Base-by-base conservation (phyloP, 2,888 invertebrate species). In the Euzophera pinguis region DNA sequence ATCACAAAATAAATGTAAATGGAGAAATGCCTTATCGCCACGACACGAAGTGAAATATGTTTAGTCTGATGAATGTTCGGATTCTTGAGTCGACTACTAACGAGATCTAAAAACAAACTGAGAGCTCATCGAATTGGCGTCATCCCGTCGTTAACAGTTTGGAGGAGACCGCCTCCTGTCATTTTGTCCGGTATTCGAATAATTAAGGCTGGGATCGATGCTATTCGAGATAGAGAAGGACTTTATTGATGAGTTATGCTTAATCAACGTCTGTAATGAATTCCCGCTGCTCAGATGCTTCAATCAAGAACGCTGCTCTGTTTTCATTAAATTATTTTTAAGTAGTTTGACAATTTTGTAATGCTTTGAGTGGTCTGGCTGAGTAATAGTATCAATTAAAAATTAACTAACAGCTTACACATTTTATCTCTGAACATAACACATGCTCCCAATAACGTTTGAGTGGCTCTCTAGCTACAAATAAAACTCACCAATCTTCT, bases 91-190 rank as follows among this genome's bases (percentile, higher is more conserved):
- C 61, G 67, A 65, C 73, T 73, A 71, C 75, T 80, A 78, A 81
- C 75, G 75, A 79, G 78, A 78, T 82, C 83, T 83, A 84, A 82
- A 85, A 85, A 81, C 78, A 78, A 81, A 81, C 78, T 67, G 65
- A 67, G 63, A 72, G 69, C 70, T 69, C 73, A 72, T 75, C 69
- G 70, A 71, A 76, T 75, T 69, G 75, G 65, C 73, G 71, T 73
- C 77, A 71, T 73, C 73, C 72, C 66, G 75, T 73, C 69, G 70
- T 77, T 77, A 67, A 60, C 61, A 62, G 65, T 70, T 71, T 66
- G 67, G 77, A 77, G 74, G 74, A 65, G 68, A 65, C 76, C 81
- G 78, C 75, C 69, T 71, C 61, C 74, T 71, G 75, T 77, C 74
- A 70, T 76, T 78, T 77, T 61, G 73, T 71, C 69, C 65, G 73